Evolutionary conservation across 2,888 invertebrate species (phyloP).

Genomic region (Flexamia atlantica): DNA sequence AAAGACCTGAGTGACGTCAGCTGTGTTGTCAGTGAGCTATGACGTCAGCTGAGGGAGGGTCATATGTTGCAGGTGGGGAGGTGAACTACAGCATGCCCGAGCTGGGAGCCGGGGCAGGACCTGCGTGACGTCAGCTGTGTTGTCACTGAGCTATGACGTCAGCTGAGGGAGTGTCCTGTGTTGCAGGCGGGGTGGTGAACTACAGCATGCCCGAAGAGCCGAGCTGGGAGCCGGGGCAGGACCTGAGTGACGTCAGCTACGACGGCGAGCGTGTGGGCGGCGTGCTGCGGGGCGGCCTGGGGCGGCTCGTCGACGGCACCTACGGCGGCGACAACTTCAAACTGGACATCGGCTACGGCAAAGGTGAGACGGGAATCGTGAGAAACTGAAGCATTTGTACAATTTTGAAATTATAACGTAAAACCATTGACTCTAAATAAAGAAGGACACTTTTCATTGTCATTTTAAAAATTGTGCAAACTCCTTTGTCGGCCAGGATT

Average conservation of each 20-base stretch:
- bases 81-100: slow-evolving; percentile 78
- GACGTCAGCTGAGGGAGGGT: slow-evolving; percentile 78
- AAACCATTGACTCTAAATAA: too few relatives aligned
- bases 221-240: slow-evolving; percentile 75
- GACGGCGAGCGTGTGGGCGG: slow-evolving; percentile 78
- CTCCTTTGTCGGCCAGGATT: too few relatives aligned
- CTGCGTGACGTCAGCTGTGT: slow-evolving; percentile 83
- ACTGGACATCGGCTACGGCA: slow-evolving; percentile 78
- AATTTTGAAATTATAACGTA: too few relatives aligned
- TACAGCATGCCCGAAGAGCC: slow-evolving; percentile 79
- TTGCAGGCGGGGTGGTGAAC: slow-evolving; percentile 78
- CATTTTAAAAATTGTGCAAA: too few relatives aligned
- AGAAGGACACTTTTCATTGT: too few relatives aligned
- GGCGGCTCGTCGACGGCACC: slow-evolving; percentile 83
- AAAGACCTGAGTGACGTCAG: too few relatives aligned
- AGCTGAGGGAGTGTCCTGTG: not conserved
- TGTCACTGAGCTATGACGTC: slow-evolving; percentile 74
- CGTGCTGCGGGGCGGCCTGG: slow-evolving; percentile 80
- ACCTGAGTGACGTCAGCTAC: slow-evolving; percentile 81
- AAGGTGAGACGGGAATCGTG: too few relatives aligned
- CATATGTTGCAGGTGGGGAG: slow-evolving; percentile 76
- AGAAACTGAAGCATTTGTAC: too few relatives aligned
- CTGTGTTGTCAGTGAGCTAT: slow-evolving; percentile 76
- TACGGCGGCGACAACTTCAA: slow-evolving; percentile 80
- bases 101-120: slow-evolving; percentile 74